Percentiles rank a stretch among this genome's conserved stretches.
phyloP scores from a whole-genome alignment of 2,888 invertebrate genomes.

The Galerucella calmariensis region DNA sequence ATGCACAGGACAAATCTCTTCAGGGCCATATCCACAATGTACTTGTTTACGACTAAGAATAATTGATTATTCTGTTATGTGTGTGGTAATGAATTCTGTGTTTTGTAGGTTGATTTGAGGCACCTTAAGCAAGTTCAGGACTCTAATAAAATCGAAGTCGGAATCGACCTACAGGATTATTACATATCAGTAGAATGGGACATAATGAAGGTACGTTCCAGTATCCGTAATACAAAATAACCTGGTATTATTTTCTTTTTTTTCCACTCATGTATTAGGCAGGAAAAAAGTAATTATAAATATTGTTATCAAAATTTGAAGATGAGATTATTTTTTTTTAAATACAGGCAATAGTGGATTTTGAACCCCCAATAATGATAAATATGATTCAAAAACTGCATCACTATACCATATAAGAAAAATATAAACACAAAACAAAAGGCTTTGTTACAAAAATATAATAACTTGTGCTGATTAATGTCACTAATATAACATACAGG shows the following conservation, averaged over 20 bases:
- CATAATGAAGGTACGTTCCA: slow-evolving; percentile 88
- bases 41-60: slow-evolving; percentile 11
- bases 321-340: no score
- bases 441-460: no score
- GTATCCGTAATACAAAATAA: slow-evolving; percentile 84
- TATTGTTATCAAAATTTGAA: no score
- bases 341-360: no score
- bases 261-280: not conserved
- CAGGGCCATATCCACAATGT: not conserved
- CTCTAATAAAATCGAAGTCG: slow-evolving; percentile 88
- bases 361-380: no score
- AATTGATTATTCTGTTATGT: slow-evolving; percentile 11
- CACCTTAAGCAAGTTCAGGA: slow-evolving; percentile 89
- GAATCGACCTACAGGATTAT: slow-evolving; percentile 93
- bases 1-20: slow-evolving; percentile 1
- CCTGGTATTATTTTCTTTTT: no score
- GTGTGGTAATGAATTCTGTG: slow-evolving; percentile 14
- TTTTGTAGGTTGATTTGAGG: slow-evolving; percentile 84
- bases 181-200: slow-evolving; percentile 99
- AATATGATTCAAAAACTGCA: no score
- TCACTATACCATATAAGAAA: no score
- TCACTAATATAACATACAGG: no score
- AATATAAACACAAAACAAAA: no score
- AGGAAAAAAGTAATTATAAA: no score
- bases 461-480: no score